These are phyloP conservation scores for Lucifuga dentata DNA, from an alignment of 2,113 vertebrate species.

Conservation along the genomic window DNA sequence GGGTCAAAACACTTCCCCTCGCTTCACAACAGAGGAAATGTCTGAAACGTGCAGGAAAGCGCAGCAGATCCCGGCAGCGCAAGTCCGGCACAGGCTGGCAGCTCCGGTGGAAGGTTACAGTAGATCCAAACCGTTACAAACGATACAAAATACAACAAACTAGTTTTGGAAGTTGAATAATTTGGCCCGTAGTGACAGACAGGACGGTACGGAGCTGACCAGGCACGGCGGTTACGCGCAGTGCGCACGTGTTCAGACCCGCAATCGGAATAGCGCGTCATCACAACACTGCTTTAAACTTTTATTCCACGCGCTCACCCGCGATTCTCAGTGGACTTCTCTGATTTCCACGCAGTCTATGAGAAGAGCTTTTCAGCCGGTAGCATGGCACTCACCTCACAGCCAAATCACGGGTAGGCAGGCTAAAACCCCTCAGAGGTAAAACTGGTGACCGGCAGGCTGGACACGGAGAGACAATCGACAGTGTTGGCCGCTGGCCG, in stretches of 20 bases:
- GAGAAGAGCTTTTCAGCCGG: constrained; percentile 2
- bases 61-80: constrained; percentile 1
- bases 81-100: constrained; percentile 14
- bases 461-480: constrained; percentile 30
- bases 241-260: constrained; percentile 46
- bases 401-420: constrained; percentile 25
- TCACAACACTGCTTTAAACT: constrained; percentile 42
- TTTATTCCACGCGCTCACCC: constrained; percentile 34
- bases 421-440: constrained; percentile 11
- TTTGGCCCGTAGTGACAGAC: neutral
- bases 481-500: constrained; percentile 20
- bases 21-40: neutral
- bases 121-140: neutral
- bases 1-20: constrained; percentile 16
- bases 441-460: constrained; percentile 7
- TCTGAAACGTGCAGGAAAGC: constrained; percentile 18
- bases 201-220: neutral
- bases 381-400: constrained; percentile 68
- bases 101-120: constrained; percentile 31
- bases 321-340: constrained; percentile 17
- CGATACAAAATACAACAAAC: constrained; percentile 26
- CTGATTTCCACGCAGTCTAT: neutral
- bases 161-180: constrained; percentile 53
- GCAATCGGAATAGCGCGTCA: constrained; percentile 43
- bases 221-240: constrained; percentile 19